Evolutionary conservation across 2,113 vertebrate species (phyloP), one percentile per base, ranked within the genome.

Genomic region (Galemys pyrenaicus): DNA sequence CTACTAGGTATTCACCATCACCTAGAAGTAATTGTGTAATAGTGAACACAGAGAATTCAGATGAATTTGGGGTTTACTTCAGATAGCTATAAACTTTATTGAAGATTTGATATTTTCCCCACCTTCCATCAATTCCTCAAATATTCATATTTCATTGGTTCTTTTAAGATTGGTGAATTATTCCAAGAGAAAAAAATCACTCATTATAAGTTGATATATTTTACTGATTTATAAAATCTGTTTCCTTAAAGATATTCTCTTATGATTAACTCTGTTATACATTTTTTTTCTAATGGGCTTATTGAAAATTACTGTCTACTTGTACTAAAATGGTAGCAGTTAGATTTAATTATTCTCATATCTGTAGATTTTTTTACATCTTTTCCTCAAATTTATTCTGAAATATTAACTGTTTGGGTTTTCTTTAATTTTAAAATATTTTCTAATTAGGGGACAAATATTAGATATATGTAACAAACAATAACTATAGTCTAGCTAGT

Each of bases 371-470:
- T 94, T n/a, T 6, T 73, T 83, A 60, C 2, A 44, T 60, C 8
- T 81, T 92, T 64, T 81, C 17, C 30, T 91, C n/a, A 92, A 54
- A 12, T 60, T 15, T 60, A 35, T 54, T 82, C 37, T 90, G 70
- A 92, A 89, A 86, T 68, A 62, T 19, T 11, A 75, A 71, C 37
- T 39, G 1, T 41, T 78, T 49, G 5, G 12, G 8, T n/a, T 60
- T 44, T 65, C 68, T 70, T 65, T 22, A 37, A 41, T 89, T 94
- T 82, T n/a, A 87, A 92, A 81, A 85, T 70, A 77, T 58, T 26
- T 75, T 64, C 17, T 70, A 11, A 17, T 82, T 94, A 58, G 44
- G 39, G 17, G 28, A 32, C 24, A 78, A 78, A 81, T 2, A 11
- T 20, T 41, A 82, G 8, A 56, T 46, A 51, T 3, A 37, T 13